A percentile compares a stretch with the other conserved stretches of the same genome.
These are phyloP conservation scores for Natator depressus DNA, from an alignment of 2,113 vertebrate species.

Conservation along the genomic window DNA sequence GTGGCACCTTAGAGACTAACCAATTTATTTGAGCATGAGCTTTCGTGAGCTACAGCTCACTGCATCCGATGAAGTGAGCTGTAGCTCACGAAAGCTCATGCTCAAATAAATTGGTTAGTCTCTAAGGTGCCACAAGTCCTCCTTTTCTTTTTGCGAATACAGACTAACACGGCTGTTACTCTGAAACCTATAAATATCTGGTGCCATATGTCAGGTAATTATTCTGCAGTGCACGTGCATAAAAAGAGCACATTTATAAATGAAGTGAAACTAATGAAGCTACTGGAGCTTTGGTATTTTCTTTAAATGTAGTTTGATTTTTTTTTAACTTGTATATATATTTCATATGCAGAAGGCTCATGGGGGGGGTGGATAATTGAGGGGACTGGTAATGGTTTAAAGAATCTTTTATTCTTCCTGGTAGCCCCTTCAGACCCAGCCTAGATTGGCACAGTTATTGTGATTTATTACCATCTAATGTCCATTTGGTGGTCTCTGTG, in stretches of 20 bases:
- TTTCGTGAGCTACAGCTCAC: too few relatives aligned
- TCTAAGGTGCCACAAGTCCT: too few relatives aligned
- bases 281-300: conserved; percentile 1
- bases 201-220: not conserved
- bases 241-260: conserved; percentile 43
- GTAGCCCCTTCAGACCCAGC: not conserved
- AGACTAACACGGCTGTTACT: too few relatives aligned
- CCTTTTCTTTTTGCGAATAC: too few relatives aligned
- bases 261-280: conserved; percentile 3
- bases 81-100: too few relatives aligned
- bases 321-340: not conserved
- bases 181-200: conserved; percentile 42
- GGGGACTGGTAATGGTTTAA: not conserved
- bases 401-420: not conserved
- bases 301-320: not conserved
- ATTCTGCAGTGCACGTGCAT: not conserved
- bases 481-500: not conserved
- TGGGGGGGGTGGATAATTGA: not conserved
- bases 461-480: not conserved
- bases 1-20: too few relatives aligned
- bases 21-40: too few relatives aligned
- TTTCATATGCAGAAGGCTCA: not conserved
- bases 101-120: too few relatives aligned
- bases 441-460: not conserved
- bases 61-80: too few relatives aligned